Evolutionary conservation across 2,113 vertebrate genomes (phyloP).

Genomic region (Aix galericulata): DNA sequence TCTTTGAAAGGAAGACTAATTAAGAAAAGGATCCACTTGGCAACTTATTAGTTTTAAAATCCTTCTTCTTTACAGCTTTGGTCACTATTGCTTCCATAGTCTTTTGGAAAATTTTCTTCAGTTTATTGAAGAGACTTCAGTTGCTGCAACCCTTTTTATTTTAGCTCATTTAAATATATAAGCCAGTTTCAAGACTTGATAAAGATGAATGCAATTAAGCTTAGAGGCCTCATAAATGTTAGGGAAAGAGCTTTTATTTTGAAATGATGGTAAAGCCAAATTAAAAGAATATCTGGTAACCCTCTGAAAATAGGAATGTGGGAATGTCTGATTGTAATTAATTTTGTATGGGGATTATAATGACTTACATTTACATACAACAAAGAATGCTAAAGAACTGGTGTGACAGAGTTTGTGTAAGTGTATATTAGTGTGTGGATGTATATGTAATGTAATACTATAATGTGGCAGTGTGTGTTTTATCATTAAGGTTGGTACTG

Average conservation of each 20-base stretch:
- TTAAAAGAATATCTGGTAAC: conserved; percentile 42
- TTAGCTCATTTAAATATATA: conserved; percentile 73
- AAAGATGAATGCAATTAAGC: conserved; percentile 72
- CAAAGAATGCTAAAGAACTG: neutral
- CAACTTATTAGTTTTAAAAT: conserved; percentile 51
- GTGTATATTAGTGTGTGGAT: neutral
- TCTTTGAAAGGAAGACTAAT: conserved; percentile 59
- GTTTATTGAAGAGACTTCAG: conserved; percentile 67
- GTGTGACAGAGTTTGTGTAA: neutral
- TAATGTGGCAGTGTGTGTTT: neutral
- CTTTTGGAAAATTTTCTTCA: conserved; percentile 27
- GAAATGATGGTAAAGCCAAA: neutral
- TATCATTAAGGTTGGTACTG: neutral
- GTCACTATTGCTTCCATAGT: conserved; percentile 37
- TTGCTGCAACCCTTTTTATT: conserved; percentile 67
- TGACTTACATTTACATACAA: conserved; percentile 26
- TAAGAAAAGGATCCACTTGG: conserved; percentile 55
- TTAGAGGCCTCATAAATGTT: conserved; percentile 26
- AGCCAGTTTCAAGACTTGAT: conserved; percentile 59
- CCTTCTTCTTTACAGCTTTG: conserved; percentile 55
- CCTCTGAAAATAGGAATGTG: neutral
- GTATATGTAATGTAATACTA: neutral
- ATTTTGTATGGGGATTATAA: conserved; percentile 49
- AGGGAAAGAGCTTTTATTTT: conserved; percentile 56
- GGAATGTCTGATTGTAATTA: conserved; percentile 52